Percentiles rank a stretch among this genome's conserved stretches.
Conservation (phyloP, 2,888 invertebrate species). For the Cyrtodaria siliqua region DNA sequence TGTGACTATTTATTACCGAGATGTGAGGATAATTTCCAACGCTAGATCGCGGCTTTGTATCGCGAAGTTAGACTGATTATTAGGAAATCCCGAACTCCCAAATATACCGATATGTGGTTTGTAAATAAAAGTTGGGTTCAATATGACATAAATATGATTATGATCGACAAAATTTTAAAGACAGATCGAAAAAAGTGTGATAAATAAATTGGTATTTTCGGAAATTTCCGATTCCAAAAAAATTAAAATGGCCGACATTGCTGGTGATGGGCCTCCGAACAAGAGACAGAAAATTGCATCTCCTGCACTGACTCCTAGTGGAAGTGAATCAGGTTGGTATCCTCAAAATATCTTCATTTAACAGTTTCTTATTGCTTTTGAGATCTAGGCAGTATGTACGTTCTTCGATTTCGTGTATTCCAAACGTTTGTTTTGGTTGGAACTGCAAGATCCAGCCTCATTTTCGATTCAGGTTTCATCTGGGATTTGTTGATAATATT, state of each 20-base stretch:
- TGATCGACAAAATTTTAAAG: slow-evolving; percentile 21
- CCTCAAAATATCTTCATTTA: not conserved
- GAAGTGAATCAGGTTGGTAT: slow-evolving; percentile 78
- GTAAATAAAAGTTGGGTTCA: slow-evolving; percentile 25
- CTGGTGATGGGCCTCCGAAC: slow-evolving; percentile 95
- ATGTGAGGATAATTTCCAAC: slow-evolving; percentile 70
- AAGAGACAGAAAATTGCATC: slow-evolving; percentile 95
- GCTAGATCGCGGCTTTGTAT: slow-evolving; percentile 62
- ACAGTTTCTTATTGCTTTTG: too few species aligned
- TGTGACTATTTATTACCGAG: slow-evolving; percentile 50
- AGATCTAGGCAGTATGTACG: not conserved
- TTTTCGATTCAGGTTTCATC: slow-evolving; percentile 46
- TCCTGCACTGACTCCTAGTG: slow-evolving; percentile 76
- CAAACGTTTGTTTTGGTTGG: slow-evolving; percentile 44
- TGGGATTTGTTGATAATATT: not conserved
- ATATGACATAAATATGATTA: slow-evolving; percentile 38
- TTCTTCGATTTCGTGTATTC: not conserved
- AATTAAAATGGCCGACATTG: slow-evolving; percentile 64
- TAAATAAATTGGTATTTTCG: slow-evolving; percentile 53
- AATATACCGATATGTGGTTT: slow-evolving; percentile 44
- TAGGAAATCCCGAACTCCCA: slow-evolving; percentile 52
- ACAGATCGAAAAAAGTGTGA: slow-evolving; percentile 43
- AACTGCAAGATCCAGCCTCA: slow-evolving; percentile 55
- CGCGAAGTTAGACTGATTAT: slow-evolving; percentile 47
- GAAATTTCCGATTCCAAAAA: slow-evolving; percentile 56